phyloP scores from a whole-genome alignment of 2,113 vertebrate species.

The Gambusia holbrooki region DNA sequence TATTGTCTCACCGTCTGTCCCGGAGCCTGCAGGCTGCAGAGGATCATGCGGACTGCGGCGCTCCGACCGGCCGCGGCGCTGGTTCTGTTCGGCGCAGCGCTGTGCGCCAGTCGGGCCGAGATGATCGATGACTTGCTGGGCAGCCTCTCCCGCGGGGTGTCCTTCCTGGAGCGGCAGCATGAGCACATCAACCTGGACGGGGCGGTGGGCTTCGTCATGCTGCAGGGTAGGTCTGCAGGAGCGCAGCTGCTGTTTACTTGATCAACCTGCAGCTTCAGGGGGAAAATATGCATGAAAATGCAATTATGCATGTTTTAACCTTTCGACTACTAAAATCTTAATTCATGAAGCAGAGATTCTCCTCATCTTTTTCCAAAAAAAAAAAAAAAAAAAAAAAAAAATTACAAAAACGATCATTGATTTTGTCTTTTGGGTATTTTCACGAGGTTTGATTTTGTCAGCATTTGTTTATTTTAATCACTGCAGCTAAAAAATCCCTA shows the following conservation, averaged over 20 bases:
- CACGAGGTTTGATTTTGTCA: not conserved
- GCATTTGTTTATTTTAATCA: not conserved
- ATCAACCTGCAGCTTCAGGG: too few species aligned
- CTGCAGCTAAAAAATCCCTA: too few species aligned
- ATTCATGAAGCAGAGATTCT: too few species aligned
- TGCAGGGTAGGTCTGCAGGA: conserved; percentile 78
- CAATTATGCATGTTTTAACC: too few species aligned
- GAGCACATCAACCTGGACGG: conserved; percentile 85
- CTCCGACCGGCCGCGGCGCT: conserved; percentile 45
- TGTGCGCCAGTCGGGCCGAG: conserved; percentile 63
- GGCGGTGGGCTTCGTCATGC: conserved; percentile 80
- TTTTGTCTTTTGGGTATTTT: not conserved
- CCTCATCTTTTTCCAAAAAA: too few species aligned
- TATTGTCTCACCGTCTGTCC: conserved; percentile 11
- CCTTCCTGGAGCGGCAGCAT: conserved; percentile 81
- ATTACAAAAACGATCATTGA: too few species aligned
- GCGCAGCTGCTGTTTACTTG: not conserved
- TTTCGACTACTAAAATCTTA: too few species aligned
- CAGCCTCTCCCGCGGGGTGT: conserved; percentile 76
- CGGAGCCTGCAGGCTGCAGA: conserved; percentile 1
- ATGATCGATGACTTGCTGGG: conserved; percentile 77
- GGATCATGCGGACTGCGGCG: conserved; percentile 61
- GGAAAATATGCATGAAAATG: too few species aligned
- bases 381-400: too few species aligned
- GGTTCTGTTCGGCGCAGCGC: conserved; percentile 56